A percentile compares a stretch with the other conserved stretches of the same genome.
phyloP scores from a whole-genome alignment of 1,140 invertebrate species.

The Drosophila tani region DNA sequence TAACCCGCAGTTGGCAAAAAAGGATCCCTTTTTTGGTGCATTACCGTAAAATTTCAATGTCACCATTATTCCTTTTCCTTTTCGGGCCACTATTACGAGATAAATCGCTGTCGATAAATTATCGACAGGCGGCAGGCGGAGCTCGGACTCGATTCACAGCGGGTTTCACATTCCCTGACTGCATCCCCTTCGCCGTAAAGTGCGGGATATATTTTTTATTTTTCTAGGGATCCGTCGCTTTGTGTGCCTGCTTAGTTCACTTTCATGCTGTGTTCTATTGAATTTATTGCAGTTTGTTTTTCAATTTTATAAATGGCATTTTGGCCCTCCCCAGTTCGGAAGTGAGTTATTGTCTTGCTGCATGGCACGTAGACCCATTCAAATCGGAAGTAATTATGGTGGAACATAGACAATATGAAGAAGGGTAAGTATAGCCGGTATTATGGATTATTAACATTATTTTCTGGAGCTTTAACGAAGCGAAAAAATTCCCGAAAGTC shows the following conservation, averaged over 20 bases:
- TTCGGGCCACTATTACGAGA: slow-evolving; percentile 72
- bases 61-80: slow-evolving; percentile 56
- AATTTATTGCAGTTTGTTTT: slow-evolving; percentile 82
- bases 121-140: slow-evolving; percentile 65
- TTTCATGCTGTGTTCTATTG: slow-evolving; percentile 47
- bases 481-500: neutral
- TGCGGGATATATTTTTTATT: slow-evolving; percentile 20
- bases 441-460: neutral
- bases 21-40: slow-evolving; percentile 49
- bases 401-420: slow-evolving; percentile 1
- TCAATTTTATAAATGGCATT: slow-evolving; percentile 77
- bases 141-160: slow-evolving; percentile 56
- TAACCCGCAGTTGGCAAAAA: slow-evolving; percentile 36
- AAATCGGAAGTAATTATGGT: slow-evolving; percentile 57
- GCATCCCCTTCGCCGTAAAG: slow-evolving; percentile 42
- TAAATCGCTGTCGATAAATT: slow-evolving; percentile 80
- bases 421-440: neutral
- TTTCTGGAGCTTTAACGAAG: too few relatives aligned
- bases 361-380: slow-evolving; percentile 43
- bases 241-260: slow-evolving; percentile 47
- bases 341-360: slow-evolving; percentile 62
- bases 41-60: slow-evolving; percentile 79
- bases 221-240: slow-evolving; percentile 31
- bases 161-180: slow-evolving; percentile 38
- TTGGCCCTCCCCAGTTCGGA: slow-evolving; percentile 19